Evolutionary conservation across 2,888 invertebrate species (phyloP).

Genomic region (Drosophila aldrichi): DNA sequence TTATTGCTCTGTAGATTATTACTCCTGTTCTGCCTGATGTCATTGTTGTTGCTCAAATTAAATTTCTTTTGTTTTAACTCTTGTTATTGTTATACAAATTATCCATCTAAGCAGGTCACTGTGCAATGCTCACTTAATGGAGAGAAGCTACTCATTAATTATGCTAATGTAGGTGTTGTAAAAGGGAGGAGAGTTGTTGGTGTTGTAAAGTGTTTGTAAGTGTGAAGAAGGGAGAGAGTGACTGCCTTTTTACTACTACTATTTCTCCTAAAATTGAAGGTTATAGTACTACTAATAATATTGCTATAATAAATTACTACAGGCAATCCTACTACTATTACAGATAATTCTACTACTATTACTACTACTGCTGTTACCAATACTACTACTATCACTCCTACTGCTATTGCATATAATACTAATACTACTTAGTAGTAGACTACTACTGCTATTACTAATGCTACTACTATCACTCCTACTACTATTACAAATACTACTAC

Average conservation of each 20-base stretch:
- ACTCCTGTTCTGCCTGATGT: constrained; percentile 13
- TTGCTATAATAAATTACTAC: neutral
- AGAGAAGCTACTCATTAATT: neutral
- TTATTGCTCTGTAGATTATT: constrained; percentile 20
- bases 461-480: neutral
- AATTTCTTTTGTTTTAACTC: neutral
- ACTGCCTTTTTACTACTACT: neutral
- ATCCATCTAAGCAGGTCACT: neutral
- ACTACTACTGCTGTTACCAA: no score
- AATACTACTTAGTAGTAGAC: neutral
- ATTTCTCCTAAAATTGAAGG: neutral
- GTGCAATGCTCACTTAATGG: neutral
- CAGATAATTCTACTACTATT: neutral
- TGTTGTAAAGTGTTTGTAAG: neutral
- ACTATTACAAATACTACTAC: neutral
- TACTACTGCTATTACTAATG: neutral
- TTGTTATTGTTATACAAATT: neutral
- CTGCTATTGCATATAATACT: no score
- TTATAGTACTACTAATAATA: neutral
- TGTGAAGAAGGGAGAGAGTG: no score
- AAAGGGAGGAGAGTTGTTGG: neutral
- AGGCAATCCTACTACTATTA: neutral
- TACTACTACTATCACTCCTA: neutral
- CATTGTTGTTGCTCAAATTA: neutral
- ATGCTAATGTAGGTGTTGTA: neutral